Evolutionary conservation across 30 jellyfish, hydroid and myxozoan species (phyloP), one percentile per base, ranked within the genome.

Genomic region (Pelagia noctiluca): DNA sequence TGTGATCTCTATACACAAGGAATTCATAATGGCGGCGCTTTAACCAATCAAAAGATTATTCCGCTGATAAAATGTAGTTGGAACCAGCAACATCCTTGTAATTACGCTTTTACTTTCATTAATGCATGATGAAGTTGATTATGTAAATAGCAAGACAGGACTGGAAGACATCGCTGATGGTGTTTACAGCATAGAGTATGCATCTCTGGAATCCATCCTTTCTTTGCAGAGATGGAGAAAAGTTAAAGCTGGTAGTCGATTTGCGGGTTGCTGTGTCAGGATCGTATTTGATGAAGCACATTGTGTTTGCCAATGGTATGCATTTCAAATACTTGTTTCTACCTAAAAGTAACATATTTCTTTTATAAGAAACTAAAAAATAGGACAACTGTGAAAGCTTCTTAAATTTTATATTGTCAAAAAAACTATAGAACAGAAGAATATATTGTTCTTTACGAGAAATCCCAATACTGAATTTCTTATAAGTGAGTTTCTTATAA

Each of bases 241-340:
- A n/a, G n/a, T 42, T 8, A 42, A 5, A 42, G 57, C 57, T 42
- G 57, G 57, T 42, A 42, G 57, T 42, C 16, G 57, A 42, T 42
- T 42, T 42, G 57, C 57, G 57, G 57, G 57, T 42, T 42, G 57
- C 57, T 42, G 57, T 42, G 57, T 16, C 57, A 16, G 57, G 57
- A 42, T 42, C 8, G 57, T 42, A 5, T 42, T 42, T 42, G 57
- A 42, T 42, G 57, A 42, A 42, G 57, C 57, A 42, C 57, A 42
- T 42, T 42, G 57, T 42, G 16, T 42, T 42, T 42, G 57, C 57
- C 57, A 42, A 42, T 42, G 57, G 57, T 42, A 42, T 42, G 57
- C 57, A 42, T 5, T 42, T 42, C 16, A 42, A 42, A 42, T 42
- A 42, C 16, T 16, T 42, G 57, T 42, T 42, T 42, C 16, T 42